A percentile compares a stretch with the other conserved stretches of the same genome.
Evolutionary conservation across 2,888 invertebrate species (phyloP).

Genomic region (Leistus spinibarbis): DNA sequence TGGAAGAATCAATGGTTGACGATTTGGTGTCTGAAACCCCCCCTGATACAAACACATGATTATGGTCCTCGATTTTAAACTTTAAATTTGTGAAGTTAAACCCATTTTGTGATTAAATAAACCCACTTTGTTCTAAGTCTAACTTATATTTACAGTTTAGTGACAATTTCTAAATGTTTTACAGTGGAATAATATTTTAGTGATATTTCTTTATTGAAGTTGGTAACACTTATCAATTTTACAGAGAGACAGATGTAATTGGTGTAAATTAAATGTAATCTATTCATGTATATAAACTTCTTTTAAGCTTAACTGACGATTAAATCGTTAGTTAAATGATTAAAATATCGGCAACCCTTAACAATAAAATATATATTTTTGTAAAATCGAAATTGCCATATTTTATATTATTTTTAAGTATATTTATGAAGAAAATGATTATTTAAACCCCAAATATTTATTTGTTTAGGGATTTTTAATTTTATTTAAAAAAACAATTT

Average conservation of each 20-base stretch:
- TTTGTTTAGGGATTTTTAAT: no score
- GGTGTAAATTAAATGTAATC: not conserved
- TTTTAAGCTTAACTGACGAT: not conserved
- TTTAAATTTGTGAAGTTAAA: not conserved
- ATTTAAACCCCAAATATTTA: not conserved
- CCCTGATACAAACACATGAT: conserved; percentile 3
- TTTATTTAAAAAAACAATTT: not conserved
- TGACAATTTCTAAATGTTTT: no score
- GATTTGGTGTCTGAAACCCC: conserved; percentile 16
- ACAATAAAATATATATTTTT: not conserved
- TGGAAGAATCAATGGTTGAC: conserved; percentile 31
- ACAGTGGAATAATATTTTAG: not conserved
- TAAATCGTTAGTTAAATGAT: not conserved
- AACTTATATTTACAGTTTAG: no score
- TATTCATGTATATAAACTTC: not conserved
- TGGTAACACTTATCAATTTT: not conserved
- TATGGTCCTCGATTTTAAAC: not conserved
- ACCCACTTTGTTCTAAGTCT: no score
- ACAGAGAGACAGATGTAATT: not conserved
- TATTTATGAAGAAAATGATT: not conserved
- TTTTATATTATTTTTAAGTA: not conserved
- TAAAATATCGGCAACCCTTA: not conserved
- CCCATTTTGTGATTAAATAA: not conserved
- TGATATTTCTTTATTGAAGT: not conserved
- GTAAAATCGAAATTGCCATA: not conserved